phyloP scores from a whole-genome alignment of 1,140 invertebrate genomes.

The Diabrotica undecimpunctata region DNA sequence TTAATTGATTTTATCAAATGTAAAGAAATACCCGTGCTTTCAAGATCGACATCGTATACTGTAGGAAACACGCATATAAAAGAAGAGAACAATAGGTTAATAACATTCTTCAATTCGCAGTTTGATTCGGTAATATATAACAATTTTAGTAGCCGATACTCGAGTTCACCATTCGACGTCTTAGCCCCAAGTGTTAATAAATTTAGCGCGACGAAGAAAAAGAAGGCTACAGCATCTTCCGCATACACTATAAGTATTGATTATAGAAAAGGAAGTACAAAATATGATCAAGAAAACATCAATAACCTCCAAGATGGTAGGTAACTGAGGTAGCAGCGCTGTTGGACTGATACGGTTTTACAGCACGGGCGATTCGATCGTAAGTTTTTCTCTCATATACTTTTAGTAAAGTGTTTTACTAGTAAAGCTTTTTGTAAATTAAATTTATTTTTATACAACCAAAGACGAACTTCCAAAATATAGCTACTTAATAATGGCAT shows the following conservation, averaged over 20 bases:
- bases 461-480: too few relatives aligned
- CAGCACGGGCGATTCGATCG: not conserved
- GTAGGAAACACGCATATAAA: too few relatives aligned
- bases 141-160: conserved; percentile 8
- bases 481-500: too few relatives aligned
- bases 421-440: too few relatives aligned
- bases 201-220: conserved; percentile 17
- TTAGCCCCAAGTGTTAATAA: conserved; percentile 15
- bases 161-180: not conserved
- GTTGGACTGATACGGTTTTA: not conserved
- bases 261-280: conserved; percentile 23
- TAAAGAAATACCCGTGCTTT: too few relatives aligned
- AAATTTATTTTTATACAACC: too few relatives aligned
- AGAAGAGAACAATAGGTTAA: too few relatives aligned
- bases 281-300: conserved; percentile 22
- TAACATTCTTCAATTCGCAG: too few relatives aligned
- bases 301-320: conserved; percentile 23
- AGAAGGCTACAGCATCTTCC: conserved; percentile 14
- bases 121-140: conserved; percentile 12
- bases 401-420: too few relatives aligned
- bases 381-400: too few relatives aligned
- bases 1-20: too few relatives aligned
- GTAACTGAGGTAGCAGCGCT: conserved; percentile 22
- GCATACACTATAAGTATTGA: conserved; percentile 20
- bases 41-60: too few relatives aligned